phyloP scores from a whole-genome alignment of 2,797 vertebrate genomes.

The Sarcoramphus papa region DNA sequence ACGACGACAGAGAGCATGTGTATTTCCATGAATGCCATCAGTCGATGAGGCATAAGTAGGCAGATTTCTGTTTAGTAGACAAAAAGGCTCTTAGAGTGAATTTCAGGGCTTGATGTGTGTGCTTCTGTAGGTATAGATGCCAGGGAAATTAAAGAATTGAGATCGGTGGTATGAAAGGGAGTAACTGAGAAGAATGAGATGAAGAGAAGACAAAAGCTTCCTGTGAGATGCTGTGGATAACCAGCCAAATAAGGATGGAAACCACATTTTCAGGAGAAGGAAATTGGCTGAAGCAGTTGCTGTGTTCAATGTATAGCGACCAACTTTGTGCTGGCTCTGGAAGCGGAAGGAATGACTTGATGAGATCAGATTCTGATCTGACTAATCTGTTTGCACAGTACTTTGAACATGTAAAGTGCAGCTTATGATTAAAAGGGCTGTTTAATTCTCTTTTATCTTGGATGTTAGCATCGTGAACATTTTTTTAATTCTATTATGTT shows the following conservation, averaged over 20 bases:
- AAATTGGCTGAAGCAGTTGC: neutral
- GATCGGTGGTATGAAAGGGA: neutral
- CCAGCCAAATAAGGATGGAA: neutral
- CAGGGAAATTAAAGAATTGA: neutral
- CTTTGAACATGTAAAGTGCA: conserved; percentile 16
- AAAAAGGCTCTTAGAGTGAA: neutral
- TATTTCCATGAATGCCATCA: neutral
- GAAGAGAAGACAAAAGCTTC: neutral
- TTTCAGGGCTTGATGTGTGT: neutral
- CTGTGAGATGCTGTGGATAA: neutral
- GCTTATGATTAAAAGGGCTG: neutral
- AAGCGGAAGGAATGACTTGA: neutral
- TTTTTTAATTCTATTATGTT: neutral
- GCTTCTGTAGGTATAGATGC: neutral
- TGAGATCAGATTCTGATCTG: neutral
- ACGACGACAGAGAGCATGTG: rapidly evolving
- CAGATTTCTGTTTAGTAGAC: neutral
- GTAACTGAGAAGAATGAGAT: neutral
- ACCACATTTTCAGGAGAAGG: neutral
- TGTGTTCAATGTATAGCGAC: neutral
- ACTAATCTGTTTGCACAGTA: conserved; percentile 7
- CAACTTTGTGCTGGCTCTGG: neutral
- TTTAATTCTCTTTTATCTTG: conserved; percentile 20
- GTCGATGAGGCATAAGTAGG: neutral
- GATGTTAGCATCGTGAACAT: neutral